A percentile compares a stretch with the other conserved stretches of the same genome.
phyloP scores from a whole-genome alignment of 2,888 invertebrate species.

The Eristalis intricaria region DNA sequence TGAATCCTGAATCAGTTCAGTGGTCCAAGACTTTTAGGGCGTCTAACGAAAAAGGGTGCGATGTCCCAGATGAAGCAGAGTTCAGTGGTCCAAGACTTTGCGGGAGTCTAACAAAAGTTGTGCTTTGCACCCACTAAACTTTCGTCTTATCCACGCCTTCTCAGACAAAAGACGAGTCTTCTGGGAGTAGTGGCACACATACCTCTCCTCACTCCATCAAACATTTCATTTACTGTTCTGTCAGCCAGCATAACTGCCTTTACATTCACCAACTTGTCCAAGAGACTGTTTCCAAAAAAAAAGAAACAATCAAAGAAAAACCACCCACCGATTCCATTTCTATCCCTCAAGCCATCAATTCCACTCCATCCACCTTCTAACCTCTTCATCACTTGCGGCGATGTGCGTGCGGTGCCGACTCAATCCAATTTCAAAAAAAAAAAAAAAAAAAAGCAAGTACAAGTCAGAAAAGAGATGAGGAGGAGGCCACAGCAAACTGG shows the following conservation, averaged over 20 bases:
- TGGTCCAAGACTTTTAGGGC: too few species aligned
- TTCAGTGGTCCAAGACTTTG: too few species aligned
- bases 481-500: slow-evolving; percentile 55
- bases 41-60: too few species aligned
- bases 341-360: slow-evolving; percentile 32
- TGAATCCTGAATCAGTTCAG: too few species aligned
- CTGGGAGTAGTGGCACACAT: too few species aligned
- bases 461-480: neutral
- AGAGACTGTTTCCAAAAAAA: slow-evolving; percentile 1
- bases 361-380: slow-evolving; percentile 5
- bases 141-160: too few species aligned
- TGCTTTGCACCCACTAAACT: too few species aligned
- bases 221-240: neutral
- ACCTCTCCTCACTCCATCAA: too few species aligned
- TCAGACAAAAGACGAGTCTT: too few species aligned
- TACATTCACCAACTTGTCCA: neutral
- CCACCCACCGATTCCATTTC: slow-evolving; percentile 41
- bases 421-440: slow-evolving; percentile 39
- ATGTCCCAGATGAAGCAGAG: too few species aligned
- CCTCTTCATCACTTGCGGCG: slow-evolving; percentile 28
- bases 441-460: neutral
- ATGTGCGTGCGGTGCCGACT: slow-evolving; percentile 17
- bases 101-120: too few species aligned
- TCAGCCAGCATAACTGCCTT: neutral
- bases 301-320: neutral